These are phyloP conservation scores for Pituophis catenifer DNA, from an alignment of 2,113 vertebrate species.

Conservation along the genomic window DNA sequence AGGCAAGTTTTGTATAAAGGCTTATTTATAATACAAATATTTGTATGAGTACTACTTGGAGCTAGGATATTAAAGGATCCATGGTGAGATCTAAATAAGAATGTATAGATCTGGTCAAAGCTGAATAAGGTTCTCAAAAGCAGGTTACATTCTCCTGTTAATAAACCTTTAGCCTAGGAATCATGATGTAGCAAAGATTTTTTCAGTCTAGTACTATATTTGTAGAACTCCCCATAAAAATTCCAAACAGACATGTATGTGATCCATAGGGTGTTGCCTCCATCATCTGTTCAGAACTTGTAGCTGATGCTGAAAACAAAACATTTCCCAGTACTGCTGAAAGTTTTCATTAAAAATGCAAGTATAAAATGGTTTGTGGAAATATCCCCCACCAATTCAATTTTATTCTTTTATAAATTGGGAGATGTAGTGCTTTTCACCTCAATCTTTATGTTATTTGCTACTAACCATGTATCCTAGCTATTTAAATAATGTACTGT, in stretches of 20 bases:
- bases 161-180: background rate
- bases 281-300: background rate
- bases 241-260: background rate
- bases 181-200: background rate
- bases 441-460: background rate
- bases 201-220: background rate
- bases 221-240: background rate
- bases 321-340: background rate
- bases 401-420: background rate
- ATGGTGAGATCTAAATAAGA: background rate
- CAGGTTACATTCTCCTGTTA: background rate
- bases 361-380: background rate
- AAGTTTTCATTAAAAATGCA: background rate
- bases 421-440: background rate
- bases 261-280: background rate
- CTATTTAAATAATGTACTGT: background rate
- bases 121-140: background rate
- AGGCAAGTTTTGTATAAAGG: background rate
- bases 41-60: background rate
- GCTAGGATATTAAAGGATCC: background rate
- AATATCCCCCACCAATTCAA: background rate
- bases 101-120: background rate
- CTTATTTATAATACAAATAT: background rate
- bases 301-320: background rate
- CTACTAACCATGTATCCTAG: background rate